Base-by-base conservation (phyloP, 53 echinoderm and acorn worm genomes). In the Arbacia lixula region DNA sequence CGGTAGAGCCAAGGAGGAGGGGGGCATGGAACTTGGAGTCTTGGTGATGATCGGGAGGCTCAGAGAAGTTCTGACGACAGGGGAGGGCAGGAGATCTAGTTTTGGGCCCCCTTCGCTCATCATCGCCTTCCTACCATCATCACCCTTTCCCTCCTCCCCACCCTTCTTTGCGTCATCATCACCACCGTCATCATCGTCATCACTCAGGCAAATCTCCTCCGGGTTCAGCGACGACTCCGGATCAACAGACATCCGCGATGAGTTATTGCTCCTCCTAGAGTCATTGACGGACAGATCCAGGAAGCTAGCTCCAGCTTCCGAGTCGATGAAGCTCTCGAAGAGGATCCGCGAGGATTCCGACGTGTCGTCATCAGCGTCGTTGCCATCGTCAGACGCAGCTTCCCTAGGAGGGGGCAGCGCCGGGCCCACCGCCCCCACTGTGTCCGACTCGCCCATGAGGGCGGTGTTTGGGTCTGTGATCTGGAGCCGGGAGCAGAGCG, bases 401-500 rank as follows among this genome's bases (percentile, higher is more conserved):
- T 90, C 90, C 36, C 78, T 51, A 0, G 89, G 55, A 25, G 72
- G 66, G 9, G 88, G 88, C 46, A 67, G 68, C 12, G 82, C 55
- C 51, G 60, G 61, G 12, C 87, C 77, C 5, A 73, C 73, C 19
- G 52, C 46, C 53, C 72, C 85, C 52, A 29, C n/a, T 58, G 85
- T 21, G 2, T 68, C 66, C 5, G 68, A 61, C 12, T 82, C 88
- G 31, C 86, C 86, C 36, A 92, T 53, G 53, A 92, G 41, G 16
- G 82, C 49, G 5, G 60, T 52, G 6, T 73, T 64, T 12, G 94
- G 98, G 76, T 94, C 98, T 17, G 84, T 83, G 17, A 94, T 77
- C 10, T 86, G 83, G 24, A 94, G 74, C 38, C 90, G 90, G 11
- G 92, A 88, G 65, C 98, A 98, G 2, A 98, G 66, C 25, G 31